Evolutionary conservation across 2,888 invertebrate genomes (phyloP).

Genomic region (Amiota mariae): DNA sequence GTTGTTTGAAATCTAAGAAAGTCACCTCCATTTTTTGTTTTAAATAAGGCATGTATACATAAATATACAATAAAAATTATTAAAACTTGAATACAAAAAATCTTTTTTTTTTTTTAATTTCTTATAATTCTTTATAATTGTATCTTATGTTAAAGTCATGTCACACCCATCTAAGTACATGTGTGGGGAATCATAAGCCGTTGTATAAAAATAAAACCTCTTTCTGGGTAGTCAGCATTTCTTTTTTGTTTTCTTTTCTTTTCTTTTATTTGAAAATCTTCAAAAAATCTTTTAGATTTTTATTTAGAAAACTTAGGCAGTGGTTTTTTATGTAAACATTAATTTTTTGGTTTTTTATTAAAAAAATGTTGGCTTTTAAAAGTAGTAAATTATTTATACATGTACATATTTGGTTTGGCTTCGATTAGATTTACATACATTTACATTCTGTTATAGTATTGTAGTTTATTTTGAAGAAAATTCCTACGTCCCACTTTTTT

Average conservation of each 20-base stretch:
- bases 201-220: too few species aligned
- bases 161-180: too few species aligned
- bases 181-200: too few species aligned
- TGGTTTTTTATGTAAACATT: constrained; percentile 34
- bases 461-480: background rate
- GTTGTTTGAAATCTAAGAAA: too few species aligned
- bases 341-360: constrained; percentile 30
- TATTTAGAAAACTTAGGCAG: constrained; percentile 49
- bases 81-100: too few species aligned
- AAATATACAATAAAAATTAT: too few species aligned
- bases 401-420: constrained; percentile 39
- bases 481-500: constrained; percentile 22
- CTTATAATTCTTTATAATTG: too few species aligned
- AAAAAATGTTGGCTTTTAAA: constrained; percentile 18
- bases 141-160: too few species aligned
- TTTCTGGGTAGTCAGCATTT: constrained; percentile 34
- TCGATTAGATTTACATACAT: constrained; percentile 38
- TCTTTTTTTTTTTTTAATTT: too few species aligned
- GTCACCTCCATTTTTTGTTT: too few species aligned
- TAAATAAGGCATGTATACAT: too few species aligned
- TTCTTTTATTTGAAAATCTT: constrained; percentile 23
- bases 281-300: constrained; percentile 40
- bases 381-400: constrained; percentile 31
- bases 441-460: constrained; percentile 29
- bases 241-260: constrained; percentile 45